Evolutionary conservation across 2,113 vertebrate species (phyloP).

Genomic region (Nothocercus nigrocapillus): DNA sequence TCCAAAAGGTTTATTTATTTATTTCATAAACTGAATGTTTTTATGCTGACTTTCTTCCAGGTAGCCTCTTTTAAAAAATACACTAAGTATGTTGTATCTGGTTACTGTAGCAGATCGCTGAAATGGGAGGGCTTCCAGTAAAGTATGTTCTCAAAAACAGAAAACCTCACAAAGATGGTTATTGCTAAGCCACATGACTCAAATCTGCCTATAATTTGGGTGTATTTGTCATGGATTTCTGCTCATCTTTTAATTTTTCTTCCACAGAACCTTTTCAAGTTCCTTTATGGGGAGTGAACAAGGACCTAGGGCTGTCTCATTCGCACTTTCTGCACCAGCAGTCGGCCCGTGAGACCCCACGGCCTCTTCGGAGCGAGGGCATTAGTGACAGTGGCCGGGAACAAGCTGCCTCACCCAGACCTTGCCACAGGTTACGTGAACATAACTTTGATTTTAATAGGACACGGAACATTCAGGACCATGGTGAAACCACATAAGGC

Average conservation of each 20-base stretch:
- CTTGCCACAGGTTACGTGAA: constrained; percentile 51
- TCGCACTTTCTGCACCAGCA: constrained; percentile 63
- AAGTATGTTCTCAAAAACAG: not conserved
- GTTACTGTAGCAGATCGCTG: not conserved
- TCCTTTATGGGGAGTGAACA: constrained; percentile 72
- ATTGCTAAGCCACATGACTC: not conserved
- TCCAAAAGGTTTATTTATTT: not conserved
- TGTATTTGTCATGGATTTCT: not conserved
- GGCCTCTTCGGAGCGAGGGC: not conserved
- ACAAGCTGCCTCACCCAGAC: not conserved
- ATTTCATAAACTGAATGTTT: not conserved
- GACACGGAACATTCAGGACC: constrained; percentile 70
- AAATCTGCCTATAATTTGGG: not conserved
- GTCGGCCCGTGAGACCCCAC: constrained; percentile 26
- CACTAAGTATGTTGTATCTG: not conserved
- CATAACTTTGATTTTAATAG: constrained; percentile 66
- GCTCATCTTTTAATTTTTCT: constrained; percentile 19
- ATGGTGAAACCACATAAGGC: constrained; percentile 73
- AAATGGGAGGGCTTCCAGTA: not conserved
- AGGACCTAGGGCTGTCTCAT: constrained; percentile 53
- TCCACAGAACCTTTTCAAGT: constrained; percentile 73
- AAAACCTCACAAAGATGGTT: not conserved
- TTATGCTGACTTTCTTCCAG: not conserved
- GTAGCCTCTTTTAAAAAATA: not conserved
- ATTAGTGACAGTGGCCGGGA: not conserved